Base-by-base conservation (phyloP, 2,888 invertebrate genomes). In the Zaprionus bogoriensis region DNA sequence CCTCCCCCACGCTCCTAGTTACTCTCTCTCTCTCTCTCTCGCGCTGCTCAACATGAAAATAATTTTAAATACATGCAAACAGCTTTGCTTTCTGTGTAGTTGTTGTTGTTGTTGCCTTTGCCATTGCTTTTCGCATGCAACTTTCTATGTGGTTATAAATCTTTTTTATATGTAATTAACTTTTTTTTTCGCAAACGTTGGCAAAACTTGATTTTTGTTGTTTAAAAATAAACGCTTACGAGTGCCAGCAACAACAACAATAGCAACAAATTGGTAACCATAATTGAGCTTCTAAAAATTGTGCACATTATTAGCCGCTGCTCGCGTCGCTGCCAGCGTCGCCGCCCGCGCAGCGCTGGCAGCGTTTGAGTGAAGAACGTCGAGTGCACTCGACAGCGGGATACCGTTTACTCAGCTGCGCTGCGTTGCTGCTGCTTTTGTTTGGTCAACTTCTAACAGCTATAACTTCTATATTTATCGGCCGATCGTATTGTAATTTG, bases 111-210 rank as follows among this genome's bases (percentile, higher is more conserved):
- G n/a, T n/a, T n/a, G 3, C 23, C 55, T 28, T 41, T 61, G 41
- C 28, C 44, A 20, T 53, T 62, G 38, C 27, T 47, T 47, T 39
- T 69, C 45, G 76, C 70, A 71, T 80, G 80, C 82, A 80, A 80
- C 85, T 80, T 85, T 80, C 80, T 80, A 80, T 82, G 79, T 63
- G 82, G 79, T 62, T 69, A 81, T 81, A 84, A 79, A 84, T 79
- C 84, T 80, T 78, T 73, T 83, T 77, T 62, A 57, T 74, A 69
- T 68, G 83, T 80, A 80, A 83, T 80, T 78, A 77, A 77, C 52
- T 77, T 74, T 83, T 71, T 67, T 75, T 66, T 41, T 20, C n/a
- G 4, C 20, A 23, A 23, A 3, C n/a, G 5, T 38, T 20, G 38
- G 74, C 66, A 71, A 80, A 86, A 87, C 85, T 84, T 78, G 87